phyloP scores from a whole-genome alignment of 2,888 invertebrate species.

The Mantis religiosa region DNA sequence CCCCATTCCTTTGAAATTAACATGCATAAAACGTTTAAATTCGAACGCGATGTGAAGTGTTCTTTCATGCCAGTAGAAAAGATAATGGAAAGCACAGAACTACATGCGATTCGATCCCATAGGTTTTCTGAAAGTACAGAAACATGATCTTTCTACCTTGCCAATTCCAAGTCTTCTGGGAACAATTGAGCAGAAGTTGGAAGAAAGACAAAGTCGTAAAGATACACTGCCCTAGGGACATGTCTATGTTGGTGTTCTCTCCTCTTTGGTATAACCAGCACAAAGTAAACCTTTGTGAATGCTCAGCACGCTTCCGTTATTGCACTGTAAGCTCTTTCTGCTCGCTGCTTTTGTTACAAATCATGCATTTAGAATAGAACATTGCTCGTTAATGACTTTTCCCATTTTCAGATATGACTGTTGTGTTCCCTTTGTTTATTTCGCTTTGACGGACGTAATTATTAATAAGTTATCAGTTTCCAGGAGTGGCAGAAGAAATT shows the following conservation, averaged over 20 bases:
- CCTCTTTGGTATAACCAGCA: not conserved
- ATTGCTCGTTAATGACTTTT: no score
- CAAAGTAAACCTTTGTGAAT: not conserved
- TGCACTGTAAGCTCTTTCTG: no score
- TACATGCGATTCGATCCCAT: not conserved
- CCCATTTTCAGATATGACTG: no score
- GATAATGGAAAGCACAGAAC: not conserved
- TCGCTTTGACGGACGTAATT: no score
- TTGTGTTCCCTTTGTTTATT: no score
- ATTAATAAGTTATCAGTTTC: no score
- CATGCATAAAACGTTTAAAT: not conserved
- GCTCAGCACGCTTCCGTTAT: no score
- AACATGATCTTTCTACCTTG: not conserved
- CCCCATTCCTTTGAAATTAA: not conserved
- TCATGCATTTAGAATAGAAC: no score
- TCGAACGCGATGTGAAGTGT: not conserved
- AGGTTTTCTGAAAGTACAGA: not conserved
- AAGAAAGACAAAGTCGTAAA: not conserved
- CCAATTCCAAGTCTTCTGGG: not conserved
- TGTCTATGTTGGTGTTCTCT: not conserved
- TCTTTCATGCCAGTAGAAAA: not conserved
- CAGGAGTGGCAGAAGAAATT: no score
- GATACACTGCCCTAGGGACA: not conserved
- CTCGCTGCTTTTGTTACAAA: no score
- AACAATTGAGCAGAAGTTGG: not conserved